Evolutionary conservation across 2,113 vertebrate genomes (phyloP).

Genomic region (Promerops cafer): DNA sequence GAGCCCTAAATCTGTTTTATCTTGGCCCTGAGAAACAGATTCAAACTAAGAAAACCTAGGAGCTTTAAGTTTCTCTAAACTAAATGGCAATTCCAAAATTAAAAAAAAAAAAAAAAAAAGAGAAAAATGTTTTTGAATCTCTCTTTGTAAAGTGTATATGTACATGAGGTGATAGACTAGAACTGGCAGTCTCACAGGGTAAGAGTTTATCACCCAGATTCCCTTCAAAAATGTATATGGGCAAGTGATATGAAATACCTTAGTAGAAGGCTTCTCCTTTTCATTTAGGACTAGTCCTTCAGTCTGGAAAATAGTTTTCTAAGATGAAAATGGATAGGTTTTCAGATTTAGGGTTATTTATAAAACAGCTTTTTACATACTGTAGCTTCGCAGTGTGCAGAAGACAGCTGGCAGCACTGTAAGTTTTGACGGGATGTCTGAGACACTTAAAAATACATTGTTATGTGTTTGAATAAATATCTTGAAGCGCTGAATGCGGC

Average conservation of each 20-base stretch:
- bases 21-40: neutral
- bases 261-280: neutral
- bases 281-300: neutral
- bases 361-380: neutral
- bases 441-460: neutral
- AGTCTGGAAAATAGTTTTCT: neutral
- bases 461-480: neutral
- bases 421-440: neutral
- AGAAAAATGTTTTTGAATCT: neutral
- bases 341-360: neutral
- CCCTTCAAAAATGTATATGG: neutral
- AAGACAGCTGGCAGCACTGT: neutral
- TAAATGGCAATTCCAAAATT: neutral
- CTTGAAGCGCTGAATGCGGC: neutral
- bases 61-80: neutral
- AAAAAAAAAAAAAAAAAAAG: neutral
- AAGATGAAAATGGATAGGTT: slow-evolving; percentile 1
- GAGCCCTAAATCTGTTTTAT: neutral
- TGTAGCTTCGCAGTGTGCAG: neutral
- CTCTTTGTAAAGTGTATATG: neutral
- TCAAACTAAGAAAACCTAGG: neutral
- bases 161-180: neutral
- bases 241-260: neutral
- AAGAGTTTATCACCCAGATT: neutral
- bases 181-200: neutral